Conservation (phyloP, 2,888 invertebrate genomes). For the Laspeyria flexula region DNA sequence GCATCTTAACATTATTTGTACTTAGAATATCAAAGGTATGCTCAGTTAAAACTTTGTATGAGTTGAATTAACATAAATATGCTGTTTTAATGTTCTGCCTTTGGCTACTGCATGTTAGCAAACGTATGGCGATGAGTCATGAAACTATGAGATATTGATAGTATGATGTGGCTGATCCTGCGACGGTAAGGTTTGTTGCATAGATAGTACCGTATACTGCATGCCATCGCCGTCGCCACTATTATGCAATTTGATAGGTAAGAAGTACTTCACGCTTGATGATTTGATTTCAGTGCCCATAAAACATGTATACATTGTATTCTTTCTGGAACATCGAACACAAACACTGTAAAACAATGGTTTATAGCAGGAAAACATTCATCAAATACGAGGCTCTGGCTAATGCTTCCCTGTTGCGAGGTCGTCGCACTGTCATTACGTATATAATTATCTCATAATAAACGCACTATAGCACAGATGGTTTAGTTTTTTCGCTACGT, state of each 20-base stretch:
- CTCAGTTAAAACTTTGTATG: constrained; percentile 20
- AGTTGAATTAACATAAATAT: constrained; percentile 25
- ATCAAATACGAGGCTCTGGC: constrained; percentile 53
- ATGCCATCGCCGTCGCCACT: background rate
- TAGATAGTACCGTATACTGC: background rate
- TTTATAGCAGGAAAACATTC: constrained; percentile 59
- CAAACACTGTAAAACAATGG: constrained; percentile 56
- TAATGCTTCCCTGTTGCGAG: constrained; percentile 41
- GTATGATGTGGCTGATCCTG: background rate
- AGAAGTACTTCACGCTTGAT: constrained; percentile 31
- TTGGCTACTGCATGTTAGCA: constrained; percentile 12
- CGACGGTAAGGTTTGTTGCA: constrained; percentile 3
- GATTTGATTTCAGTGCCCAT: constrained; percentile 44
- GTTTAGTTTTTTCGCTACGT: constrained; percentile 52
- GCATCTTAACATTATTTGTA: constrained; percentile 11
- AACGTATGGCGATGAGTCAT: constrained; percentile 9
- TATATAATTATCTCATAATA: constrained; percentile 48
- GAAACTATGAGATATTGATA: constrained; percentile 4
- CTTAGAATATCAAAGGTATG: constrained; percentile 13
- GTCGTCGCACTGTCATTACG: constrained; percentile 48
- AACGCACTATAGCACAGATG: constrained; percentile 47
- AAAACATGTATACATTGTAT: constrained; percentile 54
- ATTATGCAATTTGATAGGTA: constrained; percentile 12
- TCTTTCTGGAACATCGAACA: constrained; percentile 61
- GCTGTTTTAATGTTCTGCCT: constrained; percentile 24